Conservation (phyloP, 2,888 invertebrate genomes). For the Octodonta nipae region DNA sequence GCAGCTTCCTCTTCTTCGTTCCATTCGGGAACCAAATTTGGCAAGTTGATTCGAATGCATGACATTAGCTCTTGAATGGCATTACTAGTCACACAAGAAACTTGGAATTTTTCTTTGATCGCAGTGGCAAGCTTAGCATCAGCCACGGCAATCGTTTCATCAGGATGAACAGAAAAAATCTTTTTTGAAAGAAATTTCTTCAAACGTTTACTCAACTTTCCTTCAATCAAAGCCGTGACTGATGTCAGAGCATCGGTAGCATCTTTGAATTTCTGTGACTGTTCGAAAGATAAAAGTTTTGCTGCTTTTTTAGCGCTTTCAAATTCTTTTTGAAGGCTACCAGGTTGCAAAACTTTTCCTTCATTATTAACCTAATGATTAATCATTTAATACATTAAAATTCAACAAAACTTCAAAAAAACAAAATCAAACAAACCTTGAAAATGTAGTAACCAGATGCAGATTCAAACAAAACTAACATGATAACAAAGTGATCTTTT, state of each 20-base stretch:
- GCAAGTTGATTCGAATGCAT: slow-evolving; percentile 87
- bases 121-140: slow-evolving; percentile 89
- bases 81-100: slow-evolving; percentile 76
- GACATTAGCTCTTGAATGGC: slow-evolving; percentile 77
- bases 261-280: slow-evolving; percentile 91
- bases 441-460: slow-evolving; percentile 89
- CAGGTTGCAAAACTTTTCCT: slow-evolving; percentile 75
- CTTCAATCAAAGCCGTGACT: slow-evolving; percentile 84
- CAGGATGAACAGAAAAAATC: slow-evolving; percentile 59
- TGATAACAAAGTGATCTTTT: no score
- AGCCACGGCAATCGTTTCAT: slow-evolving; percentile 80
- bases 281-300: slow-evolving; percentile 79
- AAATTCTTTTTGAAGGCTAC: slow-evolving; percentile 84
- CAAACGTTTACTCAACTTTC: slow-evolving; percentile 80
- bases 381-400: slow-evolving; percentile 30
- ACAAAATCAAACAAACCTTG: slow-evolving; percentile 53
- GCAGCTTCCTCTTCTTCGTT: slow-evolving; percentile 87
- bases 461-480: slow-evolving; percentile 89
- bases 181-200: slow-evolving; percentile 86
- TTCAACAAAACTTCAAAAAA: slow-evolving; percentile 9
- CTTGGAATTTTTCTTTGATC: slow-evolving; percentile 84
- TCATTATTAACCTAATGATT: slow-evolving; percentile 85
- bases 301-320: slow-evolving; percentile 79
- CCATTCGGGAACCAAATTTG: slow-evolving; percentile 74
- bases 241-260: slow-evolving; percentile 91